Conservation (phyloP, 2,888 invertebrate species). For the Thymelicus lineola region DNA sequence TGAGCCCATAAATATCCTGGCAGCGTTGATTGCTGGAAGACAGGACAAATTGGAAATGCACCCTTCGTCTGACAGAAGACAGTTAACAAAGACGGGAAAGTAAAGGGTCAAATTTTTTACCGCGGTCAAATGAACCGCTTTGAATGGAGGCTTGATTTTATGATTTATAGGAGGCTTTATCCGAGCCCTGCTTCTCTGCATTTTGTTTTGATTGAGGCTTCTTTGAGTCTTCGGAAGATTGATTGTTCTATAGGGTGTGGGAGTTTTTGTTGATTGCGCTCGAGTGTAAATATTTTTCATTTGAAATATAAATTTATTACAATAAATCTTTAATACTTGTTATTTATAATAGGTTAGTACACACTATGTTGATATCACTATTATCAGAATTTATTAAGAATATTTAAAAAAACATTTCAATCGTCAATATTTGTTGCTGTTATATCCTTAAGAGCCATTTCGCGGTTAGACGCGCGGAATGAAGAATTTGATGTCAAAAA, state of each 20-base stretch:
- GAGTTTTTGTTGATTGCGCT: slow-evolving; percentile 77
- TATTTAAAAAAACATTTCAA: too few species aligned
- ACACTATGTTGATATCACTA: too few species aligned
- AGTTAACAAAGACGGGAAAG: slow-evolving; percentile 64
- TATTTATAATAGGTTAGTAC: too few species aligned
- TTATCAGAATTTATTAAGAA: too few species aligned
- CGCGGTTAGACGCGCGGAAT: too few species aligned
- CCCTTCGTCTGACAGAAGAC: slow-evolving; percentile 60
- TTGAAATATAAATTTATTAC: slow-evolving; percentile 17
- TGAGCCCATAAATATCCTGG: slow-evolving; percentile 77
- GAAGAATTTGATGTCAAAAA: too few species aligned
- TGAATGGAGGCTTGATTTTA: slow-evolving; percentile 83
- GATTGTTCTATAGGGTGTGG: slow-evolving; percentile 80
- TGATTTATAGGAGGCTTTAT: slow-evolving; percentile 83
- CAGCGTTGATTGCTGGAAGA: slow-evolving; percentile 73
- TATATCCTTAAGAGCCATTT: too few species aligned
- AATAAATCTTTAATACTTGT: slow-evolving; percentile 2
- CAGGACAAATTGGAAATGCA: slow-evolving; percentile 79
- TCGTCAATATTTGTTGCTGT: too few species aligned
- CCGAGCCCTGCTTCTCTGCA: slow-evolving; percentile 74
- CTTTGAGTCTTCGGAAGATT: slow-evolving; percentile 80
- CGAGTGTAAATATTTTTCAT: slow-evolving; percentile 72
- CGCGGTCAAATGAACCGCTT: slow-evolving; percentile 73
- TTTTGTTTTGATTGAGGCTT: slow-evolving; percentile 83
- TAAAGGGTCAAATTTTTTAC: slow-evolving; percentile 76